Evolutionary conservation across 2,113 vertebrate genomes (phyloP).

Genomic region (Enhydra lutris): DNA sequence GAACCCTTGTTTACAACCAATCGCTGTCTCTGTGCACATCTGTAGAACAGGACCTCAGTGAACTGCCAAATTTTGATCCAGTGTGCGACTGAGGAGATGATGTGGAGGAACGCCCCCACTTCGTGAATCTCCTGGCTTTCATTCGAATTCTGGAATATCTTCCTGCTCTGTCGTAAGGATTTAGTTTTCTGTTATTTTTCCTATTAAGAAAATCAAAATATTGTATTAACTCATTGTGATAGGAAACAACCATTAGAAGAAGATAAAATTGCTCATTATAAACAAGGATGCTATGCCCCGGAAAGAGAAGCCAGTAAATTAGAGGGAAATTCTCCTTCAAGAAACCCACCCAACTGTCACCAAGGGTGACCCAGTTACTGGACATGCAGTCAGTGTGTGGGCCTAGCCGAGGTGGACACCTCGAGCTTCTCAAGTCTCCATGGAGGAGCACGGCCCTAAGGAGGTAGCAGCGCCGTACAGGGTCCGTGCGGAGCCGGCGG

Average conservation of each 20-base stretch:
- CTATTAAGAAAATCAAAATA: not conserved
- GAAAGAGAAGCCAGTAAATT: not conserved
- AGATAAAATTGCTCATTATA: not conserved
- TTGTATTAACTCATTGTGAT: not conserved
- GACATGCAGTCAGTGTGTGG: accelerated
- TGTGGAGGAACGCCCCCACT: too few species aligned
- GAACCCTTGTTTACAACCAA: accelerated
- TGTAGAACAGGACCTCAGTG: not conserved
- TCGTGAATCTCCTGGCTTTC: not conserved
- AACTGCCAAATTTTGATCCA: accelerated
- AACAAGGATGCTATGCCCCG: not conserved
- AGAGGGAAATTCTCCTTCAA: not conserved
- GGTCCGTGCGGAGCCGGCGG: accelerated
- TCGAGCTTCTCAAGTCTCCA: not conserved
- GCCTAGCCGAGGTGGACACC: not conserved
- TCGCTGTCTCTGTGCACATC: not conserved
- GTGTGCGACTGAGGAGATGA: not conserved
- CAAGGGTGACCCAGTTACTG: accelerated
- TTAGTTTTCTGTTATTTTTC: not conserved
- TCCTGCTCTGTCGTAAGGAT: not conserved
- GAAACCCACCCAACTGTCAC: accelerated
- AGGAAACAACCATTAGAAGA: not conserved
- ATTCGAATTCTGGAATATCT: not conserved
- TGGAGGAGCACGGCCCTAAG: accelerated
- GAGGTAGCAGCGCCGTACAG: accelerated